phyloP scores from a whole-genome alignment of 2,113 vertebrate species.

The Brachyhypopomus occidentalis region DNA sequence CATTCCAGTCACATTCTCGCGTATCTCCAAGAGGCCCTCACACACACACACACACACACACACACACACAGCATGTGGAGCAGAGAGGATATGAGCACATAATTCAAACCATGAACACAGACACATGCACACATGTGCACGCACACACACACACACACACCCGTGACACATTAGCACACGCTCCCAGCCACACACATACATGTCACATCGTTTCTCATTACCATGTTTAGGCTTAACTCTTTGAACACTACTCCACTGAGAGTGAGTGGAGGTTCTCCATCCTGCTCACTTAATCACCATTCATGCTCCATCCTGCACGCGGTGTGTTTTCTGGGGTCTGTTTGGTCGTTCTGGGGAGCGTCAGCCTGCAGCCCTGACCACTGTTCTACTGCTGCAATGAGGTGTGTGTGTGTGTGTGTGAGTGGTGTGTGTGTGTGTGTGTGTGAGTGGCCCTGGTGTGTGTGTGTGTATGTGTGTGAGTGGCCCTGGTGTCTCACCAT shows the following conservation, averaged over 20 bases:
- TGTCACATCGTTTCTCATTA: slow-evolving; percentile 14
- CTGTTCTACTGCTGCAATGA: slow-evolving; percentile 25
- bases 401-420: slow-evolving; percentile 20
- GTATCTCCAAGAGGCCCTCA: neutral
- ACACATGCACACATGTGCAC: neutral
- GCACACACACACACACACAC: neutral
- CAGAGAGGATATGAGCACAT: slow-evolving; percentile 12
- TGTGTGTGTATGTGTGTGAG: slow-evolving; percentile 1
- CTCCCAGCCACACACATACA: neutral
- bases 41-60: too few relatives aligned
- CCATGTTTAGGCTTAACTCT: neutral
- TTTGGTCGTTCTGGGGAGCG: slow-evolving; percentile 3
- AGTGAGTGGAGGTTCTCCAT: neutral
- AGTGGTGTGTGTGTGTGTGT: slow-evolving; percentile 1
- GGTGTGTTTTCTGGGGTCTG: neutral
- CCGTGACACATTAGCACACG: neutral
- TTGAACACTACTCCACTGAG: neutral
- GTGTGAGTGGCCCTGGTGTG: neutral
- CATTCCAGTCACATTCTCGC: slow-evolving; percentile 31
- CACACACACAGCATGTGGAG: slow-evolving; percentile 11
- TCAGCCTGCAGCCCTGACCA: slow-evolving; percentile 6
- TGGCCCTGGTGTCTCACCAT: slow-evolving; percentile 74
- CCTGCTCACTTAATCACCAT: too few relatives aligned
- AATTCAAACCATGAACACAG: slow-evolving; percentile 18
- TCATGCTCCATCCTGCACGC: too few relatives aligned